Conservation (phyloP, 1,140 invertebrate species). For the Lepidurus apus region DNA sequence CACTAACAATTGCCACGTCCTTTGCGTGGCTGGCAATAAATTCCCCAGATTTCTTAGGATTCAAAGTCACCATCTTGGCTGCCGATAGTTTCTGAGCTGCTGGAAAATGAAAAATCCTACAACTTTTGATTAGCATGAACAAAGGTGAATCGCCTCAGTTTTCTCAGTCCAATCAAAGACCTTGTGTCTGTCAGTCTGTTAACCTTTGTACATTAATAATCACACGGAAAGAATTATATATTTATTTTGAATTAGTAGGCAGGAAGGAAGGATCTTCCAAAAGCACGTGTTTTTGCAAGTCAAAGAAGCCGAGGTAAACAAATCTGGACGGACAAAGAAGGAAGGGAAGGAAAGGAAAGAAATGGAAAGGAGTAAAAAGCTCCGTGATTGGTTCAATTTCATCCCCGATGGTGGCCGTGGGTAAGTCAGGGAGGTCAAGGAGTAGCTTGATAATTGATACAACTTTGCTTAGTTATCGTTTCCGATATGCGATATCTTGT, state of each 20-base stretch:
- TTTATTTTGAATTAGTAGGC: too few species aligned
- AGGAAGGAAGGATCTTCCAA: too few species aligned
- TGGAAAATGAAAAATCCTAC: neutral
- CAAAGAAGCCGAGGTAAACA: too few species aligned
- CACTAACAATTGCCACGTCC: constrained; percentile 3
- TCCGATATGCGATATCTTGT: constrained; percentile 1
- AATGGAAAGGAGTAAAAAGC: neutral
- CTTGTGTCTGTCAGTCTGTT: too few species aligned
- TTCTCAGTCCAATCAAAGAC: neutral
- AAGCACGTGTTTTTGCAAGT: too few species aligned
- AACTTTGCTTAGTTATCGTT: constrained; percentile 1
- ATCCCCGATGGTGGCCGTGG: neutral
- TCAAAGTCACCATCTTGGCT: neutral
- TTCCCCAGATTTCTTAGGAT: constrained; percentile 27
- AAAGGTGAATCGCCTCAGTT: neutral
- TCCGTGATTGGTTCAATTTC: neutral
- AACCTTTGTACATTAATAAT: too few species aligned
- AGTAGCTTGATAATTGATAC: constrained; percentile 19
- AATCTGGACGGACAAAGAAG: neutral
- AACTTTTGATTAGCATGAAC: neutral
- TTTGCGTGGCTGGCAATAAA: constrained; percentile 27
- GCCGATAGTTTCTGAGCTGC: neutral
- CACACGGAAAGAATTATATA: too few species aligned
- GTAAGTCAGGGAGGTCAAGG: neutral
- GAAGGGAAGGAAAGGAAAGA: neutral